A percentile compares a stretch with the other conserved stretches of the same genome.
These are phyloP conservation scores for Leptinotarsa defecta DNA, from an alignment of 1,140 invertebrate species.

Conservation along the genomic window DNA sequence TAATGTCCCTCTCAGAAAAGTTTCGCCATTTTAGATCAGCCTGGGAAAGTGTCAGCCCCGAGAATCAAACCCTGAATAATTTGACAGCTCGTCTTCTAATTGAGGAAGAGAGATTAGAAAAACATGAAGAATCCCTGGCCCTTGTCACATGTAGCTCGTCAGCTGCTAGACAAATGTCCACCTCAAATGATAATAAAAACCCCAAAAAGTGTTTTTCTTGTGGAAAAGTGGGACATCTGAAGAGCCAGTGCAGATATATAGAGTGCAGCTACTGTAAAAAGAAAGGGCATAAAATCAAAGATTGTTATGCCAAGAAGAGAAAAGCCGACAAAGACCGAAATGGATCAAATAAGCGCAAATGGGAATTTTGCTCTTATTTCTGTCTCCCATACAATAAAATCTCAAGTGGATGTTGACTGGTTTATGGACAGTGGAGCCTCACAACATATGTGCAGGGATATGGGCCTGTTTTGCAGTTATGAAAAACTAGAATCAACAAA, in stretches of 20 bases:
- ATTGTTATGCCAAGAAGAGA: conserved; percentile 10
- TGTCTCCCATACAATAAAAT: too few relatives aligned
- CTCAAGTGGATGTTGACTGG: background rate
- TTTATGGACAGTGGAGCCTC: background rate
- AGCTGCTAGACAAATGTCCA: background rate
- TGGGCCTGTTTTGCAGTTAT: background rate
- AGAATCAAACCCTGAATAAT: conserved; percentile 48
- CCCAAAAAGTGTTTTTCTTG: background rate
- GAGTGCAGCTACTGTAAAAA: conserved; percentile 17
- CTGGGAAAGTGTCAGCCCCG: conserved; percentile 46
- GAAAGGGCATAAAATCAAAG: background rate
- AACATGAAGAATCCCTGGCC: conserved; percentile 25
- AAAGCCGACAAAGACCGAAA: background rate
- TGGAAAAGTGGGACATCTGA: conserved; percentile 10
- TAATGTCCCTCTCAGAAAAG: conserved; percentile 47
- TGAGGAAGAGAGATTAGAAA: conserved; percentile 49
- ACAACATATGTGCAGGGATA: conserved; percentile 9
- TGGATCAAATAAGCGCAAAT: background rate
- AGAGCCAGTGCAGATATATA: background rate
- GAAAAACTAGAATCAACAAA: background rate
- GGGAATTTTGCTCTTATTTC: background rate
- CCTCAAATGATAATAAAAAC: background rate
- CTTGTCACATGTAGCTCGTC: background rate
- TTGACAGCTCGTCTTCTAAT: conserved; percentile 47
- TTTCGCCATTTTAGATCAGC: conserved; percentile 46